A percentile compares a stretch with the other conserved stretches of the same genome.
These are phyloP conservation scores for Calidris pygmaea DNA, from an alignment of 2,113 vertebrate genomes.

Conservation along the genomic window DNA sequence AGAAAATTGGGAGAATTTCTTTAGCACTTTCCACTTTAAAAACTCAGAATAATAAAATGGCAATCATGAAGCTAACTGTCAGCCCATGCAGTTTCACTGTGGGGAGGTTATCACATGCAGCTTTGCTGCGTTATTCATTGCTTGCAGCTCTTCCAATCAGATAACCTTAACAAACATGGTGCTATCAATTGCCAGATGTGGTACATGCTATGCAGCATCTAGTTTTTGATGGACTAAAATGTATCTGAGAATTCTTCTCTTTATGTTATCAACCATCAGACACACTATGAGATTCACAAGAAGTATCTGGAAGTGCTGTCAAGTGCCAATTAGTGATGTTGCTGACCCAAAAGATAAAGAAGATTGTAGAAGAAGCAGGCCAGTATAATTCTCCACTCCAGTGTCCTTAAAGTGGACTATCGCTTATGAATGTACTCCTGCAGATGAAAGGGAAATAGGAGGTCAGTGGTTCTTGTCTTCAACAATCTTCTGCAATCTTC, in stretches of 20 bases:
- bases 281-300: conserved; percentile 40
- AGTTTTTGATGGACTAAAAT: conserved; percentile 37
- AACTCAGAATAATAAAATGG: conserved; percentile 12
- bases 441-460: conserved; percentile 61
- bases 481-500: conserved; percentile 61
- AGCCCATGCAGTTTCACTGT: conserved; percentile 15
- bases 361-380: conserved; percentile 45
- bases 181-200: conserved; percentile 40
- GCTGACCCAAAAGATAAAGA: conserved; percentile 68
- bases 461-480: conserved; percentile 60
- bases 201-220: not conserved
- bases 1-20: not conserved
- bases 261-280: conserved; percentile 58
- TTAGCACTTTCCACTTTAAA: not conserved
- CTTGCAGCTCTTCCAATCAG: conserved; percentile 31
- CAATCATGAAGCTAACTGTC: not conserved
- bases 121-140: conserved; percentile 27
- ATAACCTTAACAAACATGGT: conserved; percentile 49
- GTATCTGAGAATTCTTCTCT: conserved; percentile 23
- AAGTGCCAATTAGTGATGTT: conserved; percentile 68
- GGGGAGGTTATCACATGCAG: conserved; percentile 39
- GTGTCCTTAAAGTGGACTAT: conserved; percentile 58
- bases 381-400: conserved; percentile 64
- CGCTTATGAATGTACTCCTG: conserved; percentile 53
- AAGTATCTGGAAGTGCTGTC: conserved; percentile 62